A percentile compares a stretch with the other conserved stretches of the same genome.
phyloP scores from a whole-genome alignment of 2,888 invertebrate genomes.

The Himalopsyche tibetana region DNA sequence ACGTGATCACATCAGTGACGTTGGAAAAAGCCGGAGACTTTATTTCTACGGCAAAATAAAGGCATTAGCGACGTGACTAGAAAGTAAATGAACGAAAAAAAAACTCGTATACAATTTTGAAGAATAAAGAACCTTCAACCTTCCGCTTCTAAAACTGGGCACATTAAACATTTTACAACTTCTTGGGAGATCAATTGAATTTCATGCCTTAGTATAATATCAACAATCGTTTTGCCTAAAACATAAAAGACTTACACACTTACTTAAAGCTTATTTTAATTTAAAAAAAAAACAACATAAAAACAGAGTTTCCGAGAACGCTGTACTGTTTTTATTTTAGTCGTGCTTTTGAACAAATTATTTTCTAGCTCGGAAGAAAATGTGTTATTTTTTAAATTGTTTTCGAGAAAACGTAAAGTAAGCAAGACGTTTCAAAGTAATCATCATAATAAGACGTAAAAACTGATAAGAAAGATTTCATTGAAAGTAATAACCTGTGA shows the following conservation, averaged over 20 bases:
- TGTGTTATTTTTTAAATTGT: conserved; percentile 25
- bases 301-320: not conserved
- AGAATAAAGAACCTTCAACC: not conserved
- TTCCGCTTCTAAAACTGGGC: not conserved
- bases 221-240: too few species aligned
- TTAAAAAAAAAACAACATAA: not conserved
- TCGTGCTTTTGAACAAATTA: not conserved
- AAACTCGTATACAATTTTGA: not conserved
- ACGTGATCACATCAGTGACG: conserved; percentile 20
- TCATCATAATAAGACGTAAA: conserved; percentile 29
- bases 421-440: conserved; percentile 18
- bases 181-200: too few species aligned
- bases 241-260: too few species aligned
- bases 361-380: conserved; percentile 1
- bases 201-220: too few species aligned
- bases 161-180: not conserved
- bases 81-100: not conserved
- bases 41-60: not conserved
- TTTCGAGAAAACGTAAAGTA: conserved; percentile 13
- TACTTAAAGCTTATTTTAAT: not conserved
- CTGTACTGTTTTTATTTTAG: not conserved
- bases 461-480: conserved; percentile 12
- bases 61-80: conserved; percentile 19
- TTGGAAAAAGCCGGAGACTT: not conserved
- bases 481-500: conserved; percentile 24